phyloP scores from a whole-genome alignment of 2,888 invertebrate genomes.

The Acanthococcus lagerstroemiae region DNA sequence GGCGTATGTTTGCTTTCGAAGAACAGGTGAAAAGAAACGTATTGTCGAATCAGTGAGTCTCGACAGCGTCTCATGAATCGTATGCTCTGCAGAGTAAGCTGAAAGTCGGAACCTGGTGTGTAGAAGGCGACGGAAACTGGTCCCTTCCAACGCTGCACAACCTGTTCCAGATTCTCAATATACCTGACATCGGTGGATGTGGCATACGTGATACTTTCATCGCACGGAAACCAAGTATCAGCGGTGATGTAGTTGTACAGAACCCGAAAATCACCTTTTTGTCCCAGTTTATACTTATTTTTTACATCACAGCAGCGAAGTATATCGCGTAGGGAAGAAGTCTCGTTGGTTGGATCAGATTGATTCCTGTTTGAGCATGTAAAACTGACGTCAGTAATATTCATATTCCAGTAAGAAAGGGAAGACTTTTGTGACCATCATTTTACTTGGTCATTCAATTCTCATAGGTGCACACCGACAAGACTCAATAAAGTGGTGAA shows the following conservation, averaged over 20 bases:
- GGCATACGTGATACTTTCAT: constrained; percentile 80
- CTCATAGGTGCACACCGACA: no score
- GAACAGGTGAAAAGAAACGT: constrained; percentile 80
- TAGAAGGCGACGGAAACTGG: constrained; percentile 79
- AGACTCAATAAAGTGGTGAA: no score
- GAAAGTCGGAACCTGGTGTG: constrained; percentile 74
- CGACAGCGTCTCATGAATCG: constrained; percentile 69
- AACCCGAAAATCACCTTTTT: constrained; percentile 78
- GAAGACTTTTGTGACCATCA: no score
- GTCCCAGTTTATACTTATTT: constrained; percentile 51
- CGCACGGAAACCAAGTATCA: constrained; percentile 50
- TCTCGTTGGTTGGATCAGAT: no score
- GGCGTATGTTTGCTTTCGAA: constrained; percentile 81
- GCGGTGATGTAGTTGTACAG: constrained; percentile 75
- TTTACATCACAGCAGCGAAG: constrained; percentile 57
- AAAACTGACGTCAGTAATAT: no score
- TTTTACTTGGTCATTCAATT: no score
- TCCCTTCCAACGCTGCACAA: constrained; percentile 77
- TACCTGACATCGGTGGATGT: constrained; percentile 88
- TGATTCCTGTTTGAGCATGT: no score
- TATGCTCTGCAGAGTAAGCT: constrained; percentile 66
- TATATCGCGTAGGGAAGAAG: no score
- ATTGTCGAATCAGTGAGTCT: constrained; percentile 58
- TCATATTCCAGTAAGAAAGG: no score
- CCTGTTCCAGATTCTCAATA: constrained; percentile 75